Conservation (phyloP, 2,113 vertebrate species). For the Vulpes ferrilata region DNA sequence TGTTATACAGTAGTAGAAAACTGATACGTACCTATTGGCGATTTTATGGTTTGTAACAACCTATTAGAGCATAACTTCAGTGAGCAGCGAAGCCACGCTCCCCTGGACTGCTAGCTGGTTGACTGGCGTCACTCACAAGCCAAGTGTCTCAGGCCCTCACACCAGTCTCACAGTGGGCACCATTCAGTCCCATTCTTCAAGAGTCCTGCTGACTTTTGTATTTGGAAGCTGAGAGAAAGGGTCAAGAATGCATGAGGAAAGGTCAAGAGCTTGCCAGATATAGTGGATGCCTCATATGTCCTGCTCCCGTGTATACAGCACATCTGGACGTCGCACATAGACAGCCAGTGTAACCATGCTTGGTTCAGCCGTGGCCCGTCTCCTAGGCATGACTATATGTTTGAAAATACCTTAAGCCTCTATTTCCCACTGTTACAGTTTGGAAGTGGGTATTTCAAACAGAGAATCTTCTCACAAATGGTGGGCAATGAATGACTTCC, state of each 20-base stretch:
- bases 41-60: not conserved
- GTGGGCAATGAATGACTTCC: conserved; percentile 39
- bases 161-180: not conserved
- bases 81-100: not conserved
- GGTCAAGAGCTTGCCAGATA: not conserved
- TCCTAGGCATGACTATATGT: not conserved
- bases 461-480: conserved; percentile 49
- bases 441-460: conserved; percentile 20
- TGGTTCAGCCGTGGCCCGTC: not conserved
- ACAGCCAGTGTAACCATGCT: not conserved
- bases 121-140: not conserved
- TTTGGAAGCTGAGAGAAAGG: conserved; percentile 4
- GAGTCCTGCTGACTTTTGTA: not conserved
- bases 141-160: not conserved
- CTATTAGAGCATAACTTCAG: not conserved
- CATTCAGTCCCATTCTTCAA: not conserved
- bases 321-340: not conserved
- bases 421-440: not conserved
- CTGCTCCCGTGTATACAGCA: not conserved
- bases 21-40: not conserved
- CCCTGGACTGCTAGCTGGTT: not conserved
- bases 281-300: not conserved
- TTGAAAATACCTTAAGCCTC: not conserved
- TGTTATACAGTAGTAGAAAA: not conserved
- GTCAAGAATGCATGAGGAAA: not conserved